Base-by-base conservation (phyloP, 1,140 invertebrate species). In the Pseudomyrmex sp. region DNA sequence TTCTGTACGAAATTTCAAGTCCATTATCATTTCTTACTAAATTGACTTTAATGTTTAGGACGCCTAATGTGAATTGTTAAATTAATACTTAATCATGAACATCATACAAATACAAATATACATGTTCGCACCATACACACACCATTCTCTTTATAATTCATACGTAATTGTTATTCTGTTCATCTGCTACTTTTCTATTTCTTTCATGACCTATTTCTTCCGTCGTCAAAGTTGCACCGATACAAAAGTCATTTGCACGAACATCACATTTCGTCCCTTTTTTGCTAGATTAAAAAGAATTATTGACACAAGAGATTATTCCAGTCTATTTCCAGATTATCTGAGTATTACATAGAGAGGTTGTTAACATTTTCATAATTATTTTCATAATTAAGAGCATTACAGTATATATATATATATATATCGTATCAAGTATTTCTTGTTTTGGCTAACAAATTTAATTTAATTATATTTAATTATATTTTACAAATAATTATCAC, bases 141-240 rank as follows among this genome's bases (percentile, higher is more conserved):
- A 44, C 48, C 13, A 65, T 20, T 52, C 23, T 10, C 5, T 80
- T 46, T 72, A 80, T 80, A 59, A 50, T 61, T 80, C 54, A 72
- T 59, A 50, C 8, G 44, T 50, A 72, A 59, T 80, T 56, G 52
- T 80, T 80, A 80, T 35, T 35, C 35, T 80, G 61, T 80, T 80
- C 46, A 69, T 44, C 52, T 48, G 65, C 54, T 70, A 58, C 35
- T 48, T 80, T 26, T 69, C 20, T 79, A 70, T 70, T 70, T 80
- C 50, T 80, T 46, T 70, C 76, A 70, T 80, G 66, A 80, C 54
- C 76, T 10, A 80, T 80, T 80, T 79, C 65, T 70, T 79, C 48
- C 15, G 15, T 0, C 35, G 63, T 69, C 13, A 76, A 8, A 44
- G n/a, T 72, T 52, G 56, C 44, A 48, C n/a, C 52, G 56, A 74